Evolutionary conservation across 1,140 invertebrate species (phyloP), one percentile per base, ranked within the genome.

Genomic region (Panagrolaimus sp.): DNA sequence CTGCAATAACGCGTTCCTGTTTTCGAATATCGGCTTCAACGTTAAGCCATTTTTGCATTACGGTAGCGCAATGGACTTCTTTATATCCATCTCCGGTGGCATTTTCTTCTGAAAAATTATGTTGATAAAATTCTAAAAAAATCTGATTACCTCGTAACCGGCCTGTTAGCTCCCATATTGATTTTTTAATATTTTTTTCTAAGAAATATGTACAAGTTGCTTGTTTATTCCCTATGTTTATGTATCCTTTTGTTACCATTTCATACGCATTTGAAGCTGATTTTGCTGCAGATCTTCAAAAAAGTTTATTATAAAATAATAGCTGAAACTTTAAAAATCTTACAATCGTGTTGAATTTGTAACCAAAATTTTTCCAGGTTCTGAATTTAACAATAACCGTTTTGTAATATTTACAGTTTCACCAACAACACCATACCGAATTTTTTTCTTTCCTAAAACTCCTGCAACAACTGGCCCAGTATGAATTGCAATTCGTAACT

Each of bases 141-240:
- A n/a, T n/a, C n/a, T n/a, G n/a, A n/a, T 32, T 67, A 55, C 67
- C 67, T 68, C 45, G 68, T 28, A 21, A 24, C 17, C 48, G 45
- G 21, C 67, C 67, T 21, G 63, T 43, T 14, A 72, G 68, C 45
- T 72, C 71, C 58, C 52, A 72, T 5, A 72, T 43, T 21, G 69
- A 64, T 46, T 72, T 71, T 45, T 73, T 72, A 6, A 72, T 65
- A 52, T 72, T 72, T 44, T 32, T 24, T 58, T 72, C 71, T 55
- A 72, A 65, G 52, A 43, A 72, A 58, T 75, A 72, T 52, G 71
- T 73, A 17, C 69, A 73, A n/a, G 64, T 65, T 2, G 58, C 71
- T 67, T 71, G 70, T 17, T 62, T 69, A 43, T 70, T 71, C 9
- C 71, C 71, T 12, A 73, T 73, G 9, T 73, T 73, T 21, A 72